Evolutionary conservation across 2,888 invertebrate species (phyloP).

Genomic region (Odontocolon sp.): DNA sequence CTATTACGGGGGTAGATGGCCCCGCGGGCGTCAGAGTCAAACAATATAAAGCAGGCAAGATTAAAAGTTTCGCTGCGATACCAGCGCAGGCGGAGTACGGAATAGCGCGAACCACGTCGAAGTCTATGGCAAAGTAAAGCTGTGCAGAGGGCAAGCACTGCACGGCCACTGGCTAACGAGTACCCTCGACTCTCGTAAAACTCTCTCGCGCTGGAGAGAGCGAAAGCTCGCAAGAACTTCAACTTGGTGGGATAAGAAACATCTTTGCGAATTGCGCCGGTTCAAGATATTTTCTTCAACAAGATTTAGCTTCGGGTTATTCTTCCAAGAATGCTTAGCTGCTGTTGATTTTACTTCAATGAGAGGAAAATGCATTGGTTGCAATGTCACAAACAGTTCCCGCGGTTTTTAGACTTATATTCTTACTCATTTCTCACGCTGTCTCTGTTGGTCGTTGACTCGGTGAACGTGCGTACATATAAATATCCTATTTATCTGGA

Average conservation of each 20-base stretch:
- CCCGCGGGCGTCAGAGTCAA: conserved; percentile 61
- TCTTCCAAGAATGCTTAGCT: no score
- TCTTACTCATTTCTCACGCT: conserved; percentile 43
- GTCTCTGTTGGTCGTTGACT: conserved; percentile 33
- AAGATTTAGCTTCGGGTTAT: conserved; percentile 25
- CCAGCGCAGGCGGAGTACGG: conserved; percentile 8
- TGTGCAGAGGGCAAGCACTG: conserved; percentile 21
- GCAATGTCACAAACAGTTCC: not conserved
- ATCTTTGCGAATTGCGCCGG: conserved; percentile 41
- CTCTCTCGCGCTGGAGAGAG: conserved; percentile 25
- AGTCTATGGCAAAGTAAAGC: conserved; percentile 23
- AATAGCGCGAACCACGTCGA: not conserved
- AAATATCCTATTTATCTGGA: conserved; percentile 23
- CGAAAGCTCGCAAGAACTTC: conserved; percentile 26
- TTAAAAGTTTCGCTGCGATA: conserved; percentile 69
- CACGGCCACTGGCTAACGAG: conserved; percentile 50
- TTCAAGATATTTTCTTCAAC: conserved; percentile 17
- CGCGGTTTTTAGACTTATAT: not conserved
- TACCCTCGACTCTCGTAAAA: conserved; percentile 49
- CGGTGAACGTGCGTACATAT: conserved; percentile 6
- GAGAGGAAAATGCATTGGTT: no score
- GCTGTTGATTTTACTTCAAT: no score
- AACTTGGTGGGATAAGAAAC: conserved; percentile 37
- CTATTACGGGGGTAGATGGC: conserved; percentile 58
- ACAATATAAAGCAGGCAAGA: conserved; percentile 65